These are phyloP conservation scores for Poeciliopsis occidentalis DNA, from an alignment of 2,113 vertebrate species.

Conservation along the genomic window DNA sequence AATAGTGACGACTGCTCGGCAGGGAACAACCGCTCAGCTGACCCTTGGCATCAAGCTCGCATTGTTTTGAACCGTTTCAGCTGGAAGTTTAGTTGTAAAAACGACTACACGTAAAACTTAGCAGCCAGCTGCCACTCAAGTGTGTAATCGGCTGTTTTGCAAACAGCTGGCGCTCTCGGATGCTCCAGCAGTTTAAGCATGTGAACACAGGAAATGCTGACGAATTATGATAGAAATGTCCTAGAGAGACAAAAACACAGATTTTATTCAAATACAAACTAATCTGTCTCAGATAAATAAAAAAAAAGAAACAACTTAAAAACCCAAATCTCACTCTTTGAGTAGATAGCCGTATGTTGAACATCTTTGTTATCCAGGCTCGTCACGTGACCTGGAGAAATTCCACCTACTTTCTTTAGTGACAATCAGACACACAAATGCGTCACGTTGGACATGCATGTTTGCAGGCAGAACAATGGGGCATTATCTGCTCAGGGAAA, in stretches of 20 bases:
- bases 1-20: background rate
- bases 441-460: background rate
- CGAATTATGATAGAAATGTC: background rate
- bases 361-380: background rate
- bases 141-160: background rate
- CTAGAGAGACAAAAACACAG: too few species aligned
- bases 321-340: background rate
- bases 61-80: constrained; percentile 1
- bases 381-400: background rate
- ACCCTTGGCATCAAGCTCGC: background rate
- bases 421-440: background rate
- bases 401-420: background rate
- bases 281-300: constrained; percentile 3
- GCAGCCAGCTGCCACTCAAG: background rate
- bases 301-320: too few species aligned
- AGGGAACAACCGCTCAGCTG: constrained; percentile 5
- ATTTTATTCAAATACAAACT: too few species aligned
- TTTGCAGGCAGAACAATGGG: background rate
- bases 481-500: background rate
- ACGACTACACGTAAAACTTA: background rate
- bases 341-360: background rate
- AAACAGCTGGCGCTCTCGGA: background rate
- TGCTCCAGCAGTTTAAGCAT: background rate
- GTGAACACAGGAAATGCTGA: background rate
- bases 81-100: background rate